Conservation (phyloP, 2,888 invertebrate species). For the Cantharis rufa region DNA sequence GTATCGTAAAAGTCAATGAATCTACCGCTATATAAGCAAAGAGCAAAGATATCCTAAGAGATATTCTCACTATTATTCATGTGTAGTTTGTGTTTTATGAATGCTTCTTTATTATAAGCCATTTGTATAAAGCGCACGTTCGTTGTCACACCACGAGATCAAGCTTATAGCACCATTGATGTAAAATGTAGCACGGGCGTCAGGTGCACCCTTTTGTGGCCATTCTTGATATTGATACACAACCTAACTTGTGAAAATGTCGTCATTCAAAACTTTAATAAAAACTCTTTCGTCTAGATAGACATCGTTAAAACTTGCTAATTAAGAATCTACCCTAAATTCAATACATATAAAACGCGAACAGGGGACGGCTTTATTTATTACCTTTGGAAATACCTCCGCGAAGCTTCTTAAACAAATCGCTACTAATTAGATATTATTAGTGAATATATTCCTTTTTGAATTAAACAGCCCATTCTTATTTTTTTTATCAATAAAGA, state of each 20-base stretch:
- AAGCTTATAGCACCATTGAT: constrained; percentile 50
- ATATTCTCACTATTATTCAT: constrained; percentile 45
- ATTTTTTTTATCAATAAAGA: constrained; percentile 23
- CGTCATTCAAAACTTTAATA: constrained; percentile 20
- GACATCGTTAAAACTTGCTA: constrained; percentile 46
- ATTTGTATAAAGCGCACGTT: constrained; percentile 55
- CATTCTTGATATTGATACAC: constrained; percentile 16
- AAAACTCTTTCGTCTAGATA: constrained; percentile 27
- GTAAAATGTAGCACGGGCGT: constrained; percentile 49
- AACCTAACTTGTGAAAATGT: constrained; percentile 28
- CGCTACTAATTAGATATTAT: constrained; percentile 38
- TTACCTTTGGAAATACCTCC: constrained; percentile 23
- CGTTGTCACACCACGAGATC: constrained; percentile 53
- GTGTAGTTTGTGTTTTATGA: constrained; percentile 56
- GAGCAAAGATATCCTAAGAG: constrained; percentile 33
- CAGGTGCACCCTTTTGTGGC: constrained; percentile 41
- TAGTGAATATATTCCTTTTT: constrained; percentile 22
- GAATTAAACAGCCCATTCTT: constrained; percentile 7
- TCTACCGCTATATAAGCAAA: constrained; percentile 4
- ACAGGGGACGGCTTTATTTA: constrained; percentile 30
- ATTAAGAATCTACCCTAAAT: constrained; percentile 44
- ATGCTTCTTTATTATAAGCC: constrained; percentile 45
- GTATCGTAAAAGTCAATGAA: constrained; percentile 32
- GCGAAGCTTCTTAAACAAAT: constrained; percentile 33
- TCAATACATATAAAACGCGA: constrained; percentile 35